phyloP scores from a whole-genome alignment of 2,888 invertebrate species.

The Drosophila mettleri region DNA sequence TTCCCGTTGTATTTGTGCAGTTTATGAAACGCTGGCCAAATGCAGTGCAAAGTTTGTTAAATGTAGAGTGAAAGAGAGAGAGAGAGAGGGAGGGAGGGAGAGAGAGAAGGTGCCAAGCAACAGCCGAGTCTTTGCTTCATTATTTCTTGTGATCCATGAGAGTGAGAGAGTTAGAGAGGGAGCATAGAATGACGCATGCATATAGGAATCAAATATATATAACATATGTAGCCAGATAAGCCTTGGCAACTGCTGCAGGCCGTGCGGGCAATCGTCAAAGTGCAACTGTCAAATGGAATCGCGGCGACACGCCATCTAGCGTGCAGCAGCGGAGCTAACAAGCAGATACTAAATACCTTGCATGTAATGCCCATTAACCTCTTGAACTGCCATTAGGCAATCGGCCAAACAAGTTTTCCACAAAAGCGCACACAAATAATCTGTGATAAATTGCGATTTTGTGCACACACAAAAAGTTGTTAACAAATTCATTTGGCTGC shows the following conservation, averaged over 20 bases:
- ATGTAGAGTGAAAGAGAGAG: conserved; percentile 5
- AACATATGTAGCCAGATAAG: conserved; percentile 7
- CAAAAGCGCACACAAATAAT: conserved; percentile 5
- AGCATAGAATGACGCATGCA: conserved; percentile 4
- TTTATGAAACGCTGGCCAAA: conserved; percentile 48
- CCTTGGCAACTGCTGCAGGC: conserved; percentile 11
- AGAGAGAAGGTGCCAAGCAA: neutral
- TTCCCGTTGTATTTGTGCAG: conserved; percentile 64
- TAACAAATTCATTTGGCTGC: conserved; percentile 30
- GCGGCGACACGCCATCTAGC: conserved; percentile 65
- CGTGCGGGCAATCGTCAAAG: conserved; percentile 17
- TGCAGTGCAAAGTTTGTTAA: conserved; percentile 41
- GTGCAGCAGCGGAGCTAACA: conserved; percentile 51
- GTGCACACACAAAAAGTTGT: conserved; percentile 12
- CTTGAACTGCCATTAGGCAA: conserved; percentile 68
- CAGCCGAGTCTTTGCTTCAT: neutral
- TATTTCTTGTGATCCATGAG: neutral
- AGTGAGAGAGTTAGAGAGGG: neutral
- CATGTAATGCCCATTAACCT: conserved; percentile 73
- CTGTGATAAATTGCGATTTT: conserved; percentile 8
- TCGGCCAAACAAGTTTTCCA: conserved; percentile 17
- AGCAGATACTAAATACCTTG: conserved; percentile 29
- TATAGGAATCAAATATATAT: neutral
- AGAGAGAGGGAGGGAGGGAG: neutral
- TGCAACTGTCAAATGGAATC: conserved; percentile 49